Conservation (phyloP, 2,888 invertebrate species). For the Lordiphosa andalusiaca region DNA sequence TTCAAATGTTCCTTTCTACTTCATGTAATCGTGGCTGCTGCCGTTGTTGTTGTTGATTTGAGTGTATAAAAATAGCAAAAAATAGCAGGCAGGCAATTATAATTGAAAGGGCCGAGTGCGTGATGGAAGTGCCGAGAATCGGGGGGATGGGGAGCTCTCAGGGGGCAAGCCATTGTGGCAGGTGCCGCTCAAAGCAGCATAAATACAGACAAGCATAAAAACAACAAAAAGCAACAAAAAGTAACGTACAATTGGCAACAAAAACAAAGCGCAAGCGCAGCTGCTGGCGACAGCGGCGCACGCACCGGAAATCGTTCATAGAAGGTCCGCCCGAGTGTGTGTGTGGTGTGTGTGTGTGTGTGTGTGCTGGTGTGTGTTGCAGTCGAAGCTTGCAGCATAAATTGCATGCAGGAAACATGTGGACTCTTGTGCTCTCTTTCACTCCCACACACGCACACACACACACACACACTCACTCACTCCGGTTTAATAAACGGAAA, state of each 20-base stretch:
- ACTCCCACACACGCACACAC: conserved; percentile 5
- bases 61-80: conserved; percentile 63
- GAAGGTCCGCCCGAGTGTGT: conserved; percentile 27
- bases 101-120: conserved; percentile 73
- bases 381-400: conserved; percentile 54
- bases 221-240: conserved; percentile 33
- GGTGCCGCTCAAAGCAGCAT: conserved; percentile 57
- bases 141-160: background rate
- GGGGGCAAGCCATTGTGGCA: conserved; percentile 46
- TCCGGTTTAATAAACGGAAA: conserved; percentile 69
- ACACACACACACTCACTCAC: conserved; percentile 11
- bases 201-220: conserved; percentile 27
- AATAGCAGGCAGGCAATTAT: conserved; percentile 62
- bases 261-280: conserved; percentile 33
- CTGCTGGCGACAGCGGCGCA: conserved; percentile 36
- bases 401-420: conserved; percentile 61
- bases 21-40: conserved; percentile 11
- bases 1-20: conserved; percentile 42
- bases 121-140: conserved; percentile 65
- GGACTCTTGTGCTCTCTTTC: conserved; percentile 14
- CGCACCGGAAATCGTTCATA: conserved; percentile 77
- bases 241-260: conserved; percentile 49
- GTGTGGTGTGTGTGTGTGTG: conserved; percentile 13
- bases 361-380: conserved; percentile 8
- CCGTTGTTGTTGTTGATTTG: conserved; percentile 28